Conservation (phyloP, 2,113 vertebrate species). For the Hystrix cristata region DNA sequence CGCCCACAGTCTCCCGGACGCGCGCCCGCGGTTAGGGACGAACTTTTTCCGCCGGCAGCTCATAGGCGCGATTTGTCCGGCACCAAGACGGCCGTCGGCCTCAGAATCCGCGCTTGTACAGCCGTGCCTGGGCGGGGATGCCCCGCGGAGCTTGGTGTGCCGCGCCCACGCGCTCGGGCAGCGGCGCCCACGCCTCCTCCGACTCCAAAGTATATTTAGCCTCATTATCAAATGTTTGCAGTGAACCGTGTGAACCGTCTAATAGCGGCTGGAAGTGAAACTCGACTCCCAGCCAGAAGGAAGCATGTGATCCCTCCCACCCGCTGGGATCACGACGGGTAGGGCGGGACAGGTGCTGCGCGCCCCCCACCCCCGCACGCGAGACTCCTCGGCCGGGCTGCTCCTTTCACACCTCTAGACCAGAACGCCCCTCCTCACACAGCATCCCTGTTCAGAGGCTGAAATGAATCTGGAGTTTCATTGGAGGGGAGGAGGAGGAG, state of each 20-base stretch:
- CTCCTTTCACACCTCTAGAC: not conserved
- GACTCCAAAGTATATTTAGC: constrained; percentile 84
- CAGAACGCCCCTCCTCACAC: not conserved
- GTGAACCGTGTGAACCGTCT: constrained; percentile 83
- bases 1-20: not conserved
- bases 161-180: constrained; percentile 12
- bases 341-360: constrained; percentile 45
- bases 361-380: not conserved
- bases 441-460: not conserved
- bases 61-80: not conserved
- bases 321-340: not conserved
- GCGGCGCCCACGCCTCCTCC: constrained; percentile 70
- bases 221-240: constrained; percentile 88
- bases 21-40: not conserved
- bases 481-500: not conserved
- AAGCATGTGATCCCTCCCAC: constrained; percentile 80
- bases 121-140: constrained; percentile 20
- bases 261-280: constrained; percentile 86
- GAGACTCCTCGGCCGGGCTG: not conserved
- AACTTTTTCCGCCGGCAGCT: not conserved
- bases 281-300: constrained; percentile 82
- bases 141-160: not conserved
- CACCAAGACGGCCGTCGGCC: not conserved
- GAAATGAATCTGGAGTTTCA: not conserved
- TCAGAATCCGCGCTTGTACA: no score